Evolutionary conservation across 2,888 invertebrate genomes (phyloP), one percentile per base, ranked within the genome.

Genomic region (Ashinkailepas kermadecensis): DNA sequence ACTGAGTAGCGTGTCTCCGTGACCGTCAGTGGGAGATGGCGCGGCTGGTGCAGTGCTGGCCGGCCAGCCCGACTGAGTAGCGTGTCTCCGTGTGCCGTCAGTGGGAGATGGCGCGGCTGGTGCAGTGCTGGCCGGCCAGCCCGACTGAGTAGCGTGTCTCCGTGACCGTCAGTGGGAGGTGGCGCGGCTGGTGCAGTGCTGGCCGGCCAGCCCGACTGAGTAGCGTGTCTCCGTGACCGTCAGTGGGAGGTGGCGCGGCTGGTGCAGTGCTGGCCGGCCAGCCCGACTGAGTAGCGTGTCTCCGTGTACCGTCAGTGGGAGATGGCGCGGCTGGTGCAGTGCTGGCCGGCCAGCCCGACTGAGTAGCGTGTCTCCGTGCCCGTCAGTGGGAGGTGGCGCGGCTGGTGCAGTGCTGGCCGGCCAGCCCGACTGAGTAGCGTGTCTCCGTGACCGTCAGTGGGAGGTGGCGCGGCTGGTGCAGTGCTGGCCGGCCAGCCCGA

Each of bases 71-170:
- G 39, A 39, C 39, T 39, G 39, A 39, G 39, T 4, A 39, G 39
- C 39, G 81, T 82, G 18, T 84, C 83, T 64, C 70, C 84, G 25
- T 15, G 88, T n/a, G 86, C 84, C 92, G 93, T 86, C 93, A 94
- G 74, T 21, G 15, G 9, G 74, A 74, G 21, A 56, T 74, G 74
- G 74, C 74, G 56, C 74, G 74, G 18, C 56, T 74, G 54, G 74
- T 74, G 56, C 74, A 56, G 54, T 74, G 74, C 74, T 74, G 74
- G 39, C 39, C 39, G 39, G 4, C 39, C 39, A 4, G 39, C 2
- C 39, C 39, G 39, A 39, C 39, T 39, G 39, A 39, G 39, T 4
- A 39, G 39, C 39, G 81, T 82, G 18, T 84, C 83, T 64, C 70
- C 84, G 25, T 15, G 88, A 86, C 84, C 92, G 93, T 86, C 93